Percentiles rank a stretch among this genome's conserved stretches.
These are phyloP conservation scores for Odontocolon sp. DNA, from an alignment of 2,888 invertebrate genomes.

Conservation along the genomic window DNA sequence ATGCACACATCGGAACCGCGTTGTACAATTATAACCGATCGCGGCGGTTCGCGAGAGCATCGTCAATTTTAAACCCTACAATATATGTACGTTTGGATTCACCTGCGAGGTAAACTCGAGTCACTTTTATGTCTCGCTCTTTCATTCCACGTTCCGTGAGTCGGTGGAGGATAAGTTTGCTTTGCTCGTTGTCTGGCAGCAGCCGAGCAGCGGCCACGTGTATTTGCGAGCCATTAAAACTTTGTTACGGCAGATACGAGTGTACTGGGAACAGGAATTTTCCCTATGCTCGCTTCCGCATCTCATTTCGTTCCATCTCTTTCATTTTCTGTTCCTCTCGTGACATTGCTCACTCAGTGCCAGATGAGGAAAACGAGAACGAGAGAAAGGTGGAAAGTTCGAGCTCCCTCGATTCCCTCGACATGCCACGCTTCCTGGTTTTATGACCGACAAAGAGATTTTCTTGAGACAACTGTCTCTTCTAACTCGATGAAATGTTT, in stretches of 20 bases:
- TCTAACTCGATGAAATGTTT: constrained; percentile 17
- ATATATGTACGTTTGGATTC: constrained; percentile 1
- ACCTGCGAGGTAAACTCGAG: neutral
- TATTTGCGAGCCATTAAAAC: constrained; percentile 70
- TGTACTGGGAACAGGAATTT: constrained; percentile 51
- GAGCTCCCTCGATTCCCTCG: constrained; percentile 1
- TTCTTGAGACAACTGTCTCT: constrained; percentile 30
- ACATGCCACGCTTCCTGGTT: constrained; percentile 28
- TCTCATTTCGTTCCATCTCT: constrained; percentile 31
- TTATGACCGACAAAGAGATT: constrained; percentile 57
- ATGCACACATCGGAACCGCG: too few species aligned
- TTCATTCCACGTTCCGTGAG: constrained; percentile 18
- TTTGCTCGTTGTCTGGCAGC: constrained; percentile 55
- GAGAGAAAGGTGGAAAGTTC: constrained; percentile 21
- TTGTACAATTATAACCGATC: too few species aligned
- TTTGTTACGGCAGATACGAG: constrained; percentile 62
- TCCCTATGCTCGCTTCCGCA: constrained; percentile 9
- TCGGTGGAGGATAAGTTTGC: constrained; percentile 57
- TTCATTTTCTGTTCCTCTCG: neutral
- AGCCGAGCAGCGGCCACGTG: constrained; percentile 26
- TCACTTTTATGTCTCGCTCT: constrained; percentile 1
- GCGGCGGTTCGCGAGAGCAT: too few species aligned
- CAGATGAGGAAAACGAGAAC: neutral
- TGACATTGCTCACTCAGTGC: neutral
- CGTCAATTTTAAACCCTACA: too few species aligned